Conservation (phyloP, 2,888 invertebrate genomes). For the Noctua fimbriata region DNA sequence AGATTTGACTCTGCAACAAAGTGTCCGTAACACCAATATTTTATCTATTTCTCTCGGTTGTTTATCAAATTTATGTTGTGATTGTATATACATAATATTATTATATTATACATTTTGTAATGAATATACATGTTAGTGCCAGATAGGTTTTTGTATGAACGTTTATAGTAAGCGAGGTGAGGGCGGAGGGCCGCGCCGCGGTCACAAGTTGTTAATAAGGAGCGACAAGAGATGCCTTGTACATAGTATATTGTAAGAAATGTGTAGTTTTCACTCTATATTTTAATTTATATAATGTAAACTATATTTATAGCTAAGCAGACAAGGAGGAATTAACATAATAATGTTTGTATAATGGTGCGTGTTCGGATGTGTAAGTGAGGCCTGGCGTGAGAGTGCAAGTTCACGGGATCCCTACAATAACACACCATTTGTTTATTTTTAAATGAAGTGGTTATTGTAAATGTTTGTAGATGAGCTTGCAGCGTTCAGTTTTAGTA, state of each 20-base stretch:
- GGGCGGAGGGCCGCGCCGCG: constrained; percentile 57
- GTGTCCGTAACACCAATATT: constrained; percentile 82
- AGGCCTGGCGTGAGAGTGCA: constrained; percentile 77
- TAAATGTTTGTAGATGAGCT: constrained; percentile 84
- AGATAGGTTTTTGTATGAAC: constrained; percentile 89
- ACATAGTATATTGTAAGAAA: constrained; percentile 87
- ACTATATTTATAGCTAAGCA: constrained; percentile 87
- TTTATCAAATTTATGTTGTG: constrained; percentile 90
- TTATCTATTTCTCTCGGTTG: constrained; percentile 86
- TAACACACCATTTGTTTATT: constrained; percentile 78
- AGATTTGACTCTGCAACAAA: constrained; percentile 68
- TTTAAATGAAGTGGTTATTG: constrained; percentile 77
- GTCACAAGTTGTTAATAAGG: constrained; percentile 68
- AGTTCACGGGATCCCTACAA: constrained; percentile 67
- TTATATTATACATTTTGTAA: constrained; percentile 89
- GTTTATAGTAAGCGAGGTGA: constrained; percentile 78
- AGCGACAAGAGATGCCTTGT: constrained; percentile 87
- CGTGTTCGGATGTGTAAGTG: constrained; percentile 65
- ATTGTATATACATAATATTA: constrained; percentile 88
- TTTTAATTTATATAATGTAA: constrained; percentile 88
- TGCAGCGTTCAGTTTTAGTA: constrained; percentile 84
- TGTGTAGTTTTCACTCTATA: constrained; percentile 89
- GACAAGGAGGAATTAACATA: constrained; percentile 83
- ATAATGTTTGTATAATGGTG: constrained; percentile 77
- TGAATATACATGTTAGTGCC: constrained; percentile 90